These are phyloP conservation scores for Acrossocheilus fasciatus DNA, from an alignment of 2,797 vertebrate genomes.

Conservation along the genomic window DNA sequence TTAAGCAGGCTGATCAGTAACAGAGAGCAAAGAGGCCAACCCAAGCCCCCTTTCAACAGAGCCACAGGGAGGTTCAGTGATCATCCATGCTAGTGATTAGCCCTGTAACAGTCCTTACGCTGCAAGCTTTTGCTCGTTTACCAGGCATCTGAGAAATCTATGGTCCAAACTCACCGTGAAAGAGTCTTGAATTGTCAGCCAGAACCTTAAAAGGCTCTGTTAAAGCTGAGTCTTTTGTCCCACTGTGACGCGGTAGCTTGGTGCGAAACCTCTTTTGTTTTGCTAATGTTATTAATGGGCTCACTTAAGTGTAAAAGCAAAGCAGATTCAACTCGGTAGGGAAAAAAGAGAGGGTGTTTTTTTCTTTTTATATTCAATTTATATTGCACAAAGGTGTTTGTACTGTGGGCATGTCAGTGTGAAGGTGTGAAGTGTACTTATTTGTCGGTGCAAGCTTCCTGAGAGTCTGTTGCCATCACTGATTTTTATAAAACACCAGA, in stretches of 20 bases:
- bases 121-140: slow-evolving; percentile 64
- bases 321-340: slow-evolving; percentile 61
- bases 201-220: slow-evolving; percentile 19
- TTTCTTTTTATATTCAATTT: slow-evolving; percentile 64
- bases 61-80: slow-evolving; percentile 66
- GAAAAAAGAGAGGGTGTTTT: slow-evolving; percentile 64
- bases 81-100: slow-evolving; percentile 74
- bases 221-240: slow-evolving; percentile 34
- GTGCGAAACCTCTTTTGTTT: slow-evolving; percentile 60
- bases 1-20: slow-evolving; percentile 75
- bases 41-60: slow-evolving; percentile 69
- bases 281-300: slow-evolving; percentile 62
- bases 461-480: slow-evolving; percentile 38
- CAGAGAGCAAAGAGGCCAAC: slow-evolving; percentile 69
- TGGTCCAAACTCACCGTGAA: slow-evolving; percentile 61
- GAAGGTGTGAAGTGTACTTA: slow-evolving; percentile 14
- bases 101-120: slow-evolving; percentile 69
- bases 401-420: neutral
- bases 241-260: slow-evolving; percentile 20
- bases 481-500: slow-evolving; percentile 51
- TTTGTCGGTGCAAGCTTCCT: slow-evolving; percentile 7
- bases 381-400: slow-evolving; percentile 12
- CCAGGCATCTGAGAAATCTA: slow-evolving; percentile 50
- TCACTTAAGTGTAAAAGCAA: slow-evolving; percentile 67
- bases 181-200: slow-evolving; percentile 35